These are phyloP conservation scores for Laticauda colubrina DNA, from an alignment of 2,113 vertebrate species.

Conservation along the genomic window DNA sequence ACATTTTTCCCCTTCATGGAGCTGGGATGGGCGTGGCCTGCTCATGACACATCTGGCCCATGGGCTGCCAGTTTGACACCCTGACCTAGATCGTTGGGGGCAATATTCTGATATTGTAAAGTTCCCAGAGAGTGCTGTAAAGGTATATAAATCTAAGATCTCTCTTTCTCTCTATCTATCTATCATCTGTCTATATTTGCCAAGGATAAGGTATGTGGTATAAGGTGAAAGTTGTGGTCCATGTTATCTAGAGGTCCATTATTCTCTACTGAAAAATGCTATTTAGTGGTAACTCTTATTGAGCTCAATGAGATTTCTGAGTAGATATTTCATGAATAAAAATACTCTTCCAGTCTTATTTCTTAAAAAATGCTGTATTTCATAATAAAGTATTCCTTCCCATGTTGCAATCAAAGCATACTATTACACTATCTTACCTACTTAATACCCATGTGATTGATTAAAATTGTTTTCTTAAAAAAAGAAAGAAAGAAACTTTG, in stretches of 20 bases:
- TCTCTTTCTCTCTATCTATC: rapidly evolving
- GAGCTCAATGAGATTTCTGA: neutral
- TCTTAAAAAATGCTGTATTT: neutral
- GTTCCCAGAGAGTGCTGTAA: no score
- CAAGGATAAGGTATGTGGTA: neutral
- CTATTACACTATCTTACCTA: neutral
- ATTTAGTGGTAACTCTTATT: neutral
- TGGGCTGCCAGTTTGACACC: no score
- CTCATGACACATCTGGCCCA: no score
- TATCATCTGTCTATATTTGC: no score
- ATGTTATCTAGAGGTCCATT: neutral
- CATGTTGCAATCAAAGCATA: neutral
- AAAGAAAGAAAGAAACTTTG: no score
- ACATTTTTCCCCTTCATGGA: no score
- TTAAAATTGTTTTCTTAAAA: neutral
- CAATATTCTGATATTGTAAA: no score
- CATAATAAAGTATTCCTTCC: neutral
- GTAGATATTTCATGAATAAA: neutral
- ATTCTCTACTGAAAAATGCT: neutral
- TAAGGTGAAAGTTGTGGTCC: neutral
- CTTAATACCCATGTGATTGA: neutral
- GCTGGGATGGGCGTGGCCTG: no score
- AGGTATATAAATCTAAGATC: no score
- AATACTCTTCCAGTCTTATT: neutral
- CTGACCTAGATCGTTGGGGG: no score